A percentile compares a stretch with the other conserved stretches of the same genome.
These are phyloP conservation scores for Piezodorus guildinii DNA, from an alignment of 1,140 invertebrate genomes.

Conservation along the genomic window DNA sequence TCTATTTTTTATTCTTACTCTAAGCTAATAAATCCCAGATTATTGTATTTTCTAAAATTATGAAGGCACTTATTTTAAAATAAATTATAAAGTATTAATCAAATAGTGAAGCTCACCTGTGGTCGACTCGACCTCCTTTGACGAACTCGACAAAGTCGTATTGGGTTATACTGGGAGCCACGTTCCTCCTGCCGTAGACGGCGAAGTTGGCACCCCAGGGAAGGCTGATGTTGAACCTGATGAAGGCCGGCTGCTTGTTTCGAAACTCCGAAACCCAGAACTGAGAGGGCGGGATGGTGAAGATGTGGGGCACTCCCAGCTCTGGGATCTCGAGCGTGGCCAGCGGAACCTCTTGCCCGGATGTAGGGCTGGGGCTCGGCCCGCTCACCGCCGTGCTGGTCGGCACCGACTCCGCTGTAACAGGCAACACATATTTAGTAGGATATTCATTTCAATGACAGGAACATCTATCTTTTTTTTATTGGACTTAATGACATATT, in stretches of 20 bases:
- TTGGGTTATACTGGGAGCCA: slow-evolving; percentile 85
- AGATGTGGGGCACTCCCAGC: slow-evolving; percentile 65
- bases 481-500: no score
- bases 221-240: slow-evolving; percentile 77
- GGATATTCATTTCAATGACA: no score
- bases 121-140: slow-evolving; percentile 65
- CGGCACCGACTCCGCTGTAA: slow-evolving; percentile 46
- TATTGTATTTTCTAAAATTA: no score
- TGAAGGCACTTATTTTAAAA: no score
- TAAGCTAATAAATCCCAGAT: no score
- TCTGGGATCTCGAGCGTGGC: slow-evolving; percentile 60
- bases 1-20: no score
- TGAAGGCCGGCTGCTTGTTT: slow-evolving; percentile 76
- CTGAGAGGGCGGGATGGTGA: slow-evolving; percentile 71
- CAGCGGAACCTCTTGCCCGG: slow-evolving; percentile 44
- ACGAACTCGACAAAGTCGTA: slow-evolving; percentile 92
- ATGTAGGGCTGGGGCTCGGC: slow-evolving; percentile 32
- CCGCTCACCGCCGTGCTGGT: slow-evolving; percentile 52
- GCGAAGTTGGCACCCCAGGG: slow-evolving; percentile 86
- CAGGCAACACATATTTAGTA: slow-evolving; percentile 28
- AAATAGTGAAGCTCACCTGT: slow-evolving; percentile 37
- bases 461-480: no score
- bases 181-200: slow-evolving; percentile 82
- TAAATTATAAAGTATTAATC: no score
- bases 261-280: slow-evolving; percentile 86